phyloP scores from a whole-genome alignment of 2,113 vertebrate genomes.

The Pongo abelii region DNA sequence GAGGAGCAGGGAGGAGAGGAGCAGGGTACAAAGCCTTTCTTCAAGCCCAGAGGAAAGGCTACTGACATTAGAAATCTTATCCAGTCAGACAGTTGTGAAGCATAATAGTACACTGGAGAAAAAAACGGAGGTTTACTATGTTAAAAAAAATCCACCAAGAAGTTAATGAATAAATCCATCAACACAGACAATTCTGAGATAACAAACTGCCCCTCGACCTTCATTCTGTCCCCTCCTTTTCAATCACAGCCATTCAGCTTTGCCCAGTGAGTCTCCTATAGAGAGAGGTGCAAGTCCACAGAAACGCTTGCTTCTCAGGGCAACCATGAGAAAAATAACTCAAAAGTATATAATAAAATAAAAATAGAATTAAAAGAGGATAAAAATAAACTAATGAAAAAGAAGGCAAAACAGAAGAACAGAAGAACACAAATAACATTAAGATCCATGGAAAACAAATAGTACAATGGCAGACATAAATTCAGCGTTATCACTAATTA shows the following conservation, averaged over 20 bases:
- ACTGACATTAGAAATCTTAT: not conserved
- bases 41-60: not conserved
- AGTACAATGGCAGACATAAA: not conserved
- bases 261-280: not conserved
- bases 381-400: not conserved
- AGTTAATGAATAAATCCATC: not conserved
- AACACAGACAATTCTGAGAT: not conserved
- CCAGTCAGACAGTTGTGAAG: not conserved
- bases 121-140: no score
- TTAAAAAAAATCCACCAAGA: not conserved
- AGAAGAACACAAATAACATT: not conserved
- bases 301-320: not conserved
- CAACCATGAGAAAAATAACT: not conserved
- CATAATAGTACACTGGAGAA: not conserved
- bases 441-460: not conserved
- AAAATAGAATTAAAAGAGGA: not conserved
- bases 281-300: no score
- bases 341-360: not conserved
- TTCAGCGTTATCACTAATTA: not conserved
- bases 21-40: accelerated
- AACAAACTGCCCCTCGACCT: not conserved
- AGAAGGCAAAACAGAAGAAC: not conserved
- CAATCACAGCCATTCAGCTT: not conserved
- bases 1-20: accelerated
- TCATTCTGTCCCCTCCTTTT: not conserved